These are phyloP conservation scores for Chrysogorgia sp. DNA, from an alignment of 92 coral and sea anemone species.

Conservation along the genomic window DNA sequence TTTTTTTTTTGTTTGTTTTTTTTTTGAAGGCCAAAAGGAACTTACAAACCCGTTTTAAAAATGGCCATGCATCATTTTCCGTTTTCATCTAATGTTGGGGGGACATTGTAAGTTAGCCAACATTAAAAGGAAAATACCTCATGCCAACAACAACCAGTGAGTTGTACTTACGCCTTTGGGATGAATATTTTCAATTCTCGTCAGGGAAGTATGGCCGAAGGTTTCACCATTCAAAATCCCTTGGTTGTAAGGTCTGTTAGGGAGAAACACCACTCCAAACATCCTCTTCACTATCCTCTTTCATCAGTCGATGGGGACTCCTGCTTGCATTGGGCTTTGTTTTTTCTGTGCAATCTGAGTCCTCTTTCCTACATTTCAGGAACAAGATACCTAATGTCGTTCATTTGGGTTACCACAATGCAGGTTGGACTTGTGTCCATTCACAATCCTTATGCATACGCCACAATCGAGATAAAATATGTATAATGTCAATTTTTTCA, in stretches of 20 bases:
- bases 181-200: conserved; percentile 13
- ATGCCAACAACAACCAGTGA: conserved; percentile 62
- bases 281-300: conserved; percentile 24
- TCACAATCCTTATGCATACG: not conserved
- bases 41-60: too few species aligned
- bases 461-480: too few species aligned
- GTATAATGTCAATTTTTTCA: too few species aligned
- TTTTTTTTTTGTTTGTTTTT: too few species aligned
- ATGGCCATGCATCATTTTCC: too few species aligned
- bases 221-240: conserved; percentile 8
- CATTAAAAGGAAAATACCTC: too few species aligned
- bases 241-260: conserved; percentile 18
- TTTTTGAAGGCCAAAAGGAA: conserved; percentile 46
- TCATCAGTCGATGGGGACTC: conserved; percentile 30
- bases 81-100: conserved; percentile 67
- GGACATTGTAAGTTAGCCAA: conserved; percentile 61
- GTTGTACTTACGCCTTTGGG: conserved; percentile 45
- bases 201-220: not conserved
- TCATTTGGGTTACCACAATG: not conserved
- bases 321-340: not conserved
- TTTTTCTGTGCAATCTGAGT: conserved; percentile 12
- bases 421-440: not conserved
- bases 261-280: too few species aligned
- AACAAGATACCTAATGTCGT: not conserved
- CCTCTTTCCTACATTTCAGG: not conserved